Evolutionary conservation across 2,113 vertebrate species (phyloP).

Genomic region (Pseudorectes ferrugineus): DNA sequence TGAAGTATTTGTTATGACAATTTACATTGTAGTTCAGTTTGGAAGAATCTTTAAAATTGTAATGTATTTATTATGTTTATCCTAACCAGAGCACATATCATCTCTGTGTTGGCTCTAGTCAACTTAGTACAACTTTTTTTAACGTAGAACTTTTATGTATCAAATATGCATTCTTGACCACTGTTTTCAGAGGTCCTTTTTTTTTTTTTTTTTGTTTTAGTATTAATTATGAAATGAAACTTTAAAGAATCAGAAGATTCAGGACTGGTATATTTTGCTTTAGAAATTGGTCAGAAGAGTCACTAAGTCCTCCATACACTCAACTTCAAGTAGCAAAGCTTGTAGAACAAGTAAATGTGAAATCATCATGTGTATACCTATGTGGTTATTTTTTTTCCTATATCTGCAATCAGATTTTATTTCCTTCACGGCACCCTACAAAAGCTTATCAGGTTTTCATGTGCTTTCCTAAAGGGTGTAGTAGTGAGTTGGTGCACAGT

Average conservation of each 20-base stretch:
- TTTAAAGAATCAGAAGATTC: neutral
- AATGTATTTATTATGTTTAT: neutral
- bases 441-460: neutral
- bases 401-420: neutral
- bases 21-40: neutral
- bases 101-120: neutral
- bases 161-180: neutral
- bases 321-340: neutral
- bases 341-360: neutral
- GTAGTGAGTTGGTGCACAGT: neutral
- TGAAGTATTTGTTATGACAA: neutral
- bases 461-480: neutral
- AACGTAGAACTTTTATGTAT: neutral
- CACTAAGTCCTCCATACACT: rapidly evolving
- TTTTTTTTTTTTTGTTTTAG: too few species aligned
- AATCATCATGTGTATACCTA: neutral
- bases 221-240: neutral
- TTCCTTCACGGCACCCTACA: neutral
- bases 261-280: neutral
- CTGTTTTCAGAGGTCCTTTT: neutral
- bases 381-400: neutral
- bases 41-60: neutral
- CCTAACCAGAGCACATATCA: neutral
- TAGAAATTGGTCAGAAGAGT: neutral
- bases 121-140: neutral